These are phyloP conservation scores for Litoditis marina DNA, from an alignment of 2,888 invertebrate species.

Conservation along the genomic window DNA sequence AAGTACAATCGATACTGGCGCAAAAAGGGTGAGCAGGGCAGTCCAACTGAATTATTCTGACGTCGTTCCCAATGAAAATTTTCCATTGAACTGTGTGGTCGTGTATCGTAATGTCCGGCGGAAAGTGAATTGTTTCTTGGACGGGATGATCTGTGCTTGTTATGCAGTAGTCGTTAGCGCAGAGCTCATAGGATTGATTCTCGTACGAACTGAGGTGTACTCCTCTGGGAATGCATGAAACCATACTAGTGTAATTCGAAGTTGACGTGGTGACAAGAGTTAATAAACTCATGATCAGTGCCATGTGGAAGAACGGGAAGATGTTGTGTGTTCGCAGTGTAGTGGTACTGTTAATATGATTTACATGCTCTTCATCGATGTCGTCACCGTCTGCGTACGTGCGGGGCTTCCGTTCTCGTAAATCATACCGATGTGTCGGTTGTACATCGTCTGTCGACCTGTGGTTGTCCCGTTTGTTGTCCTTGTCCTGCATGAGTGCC, in stretches of 20 bases:
- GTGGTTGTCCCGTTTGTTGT: no score
- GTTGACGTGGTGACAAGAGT: background rate
- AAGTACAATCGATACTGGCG: constrained; percentile 10
- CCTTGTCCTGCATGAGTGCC: no score
- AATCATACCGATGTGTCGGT: no score
- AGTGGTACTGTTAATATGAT: no score
- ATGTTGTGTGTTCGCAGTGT: no score
- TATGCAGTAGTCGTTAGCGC: constrained; percentile 6
- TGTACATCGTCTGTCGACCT: no score
- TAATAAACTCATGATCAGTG: no score
- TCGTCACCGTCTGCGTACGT: no score
- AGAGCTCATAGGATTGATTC: background rate
- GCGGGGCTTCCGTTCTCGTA: no score
- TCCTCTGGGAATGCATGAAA: background rate
- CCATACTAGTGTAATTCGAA: background rate
- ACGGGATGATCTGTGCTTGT: background rate
- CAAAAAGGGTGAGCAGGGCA: constrained; percentile 8
- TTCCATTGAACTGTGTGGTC: background rate
- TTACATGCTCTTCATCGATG: no score
- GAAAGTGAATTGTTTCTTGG: constrained; percentile 8
- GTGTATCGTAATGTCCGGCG: constrained; percentile 1
- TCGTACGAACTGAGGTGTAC: background rate
- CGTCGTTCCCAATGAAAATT: background rate
- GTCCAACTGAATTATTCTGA: background rate
- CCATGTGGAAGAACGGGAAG: no score